A percentile compares a stretch with the other conserved stretches of the same genome.
Conservation (phyloP, 1,140 invertebrate genomes). For the Trachymyrmex cornetzi region DNA sequence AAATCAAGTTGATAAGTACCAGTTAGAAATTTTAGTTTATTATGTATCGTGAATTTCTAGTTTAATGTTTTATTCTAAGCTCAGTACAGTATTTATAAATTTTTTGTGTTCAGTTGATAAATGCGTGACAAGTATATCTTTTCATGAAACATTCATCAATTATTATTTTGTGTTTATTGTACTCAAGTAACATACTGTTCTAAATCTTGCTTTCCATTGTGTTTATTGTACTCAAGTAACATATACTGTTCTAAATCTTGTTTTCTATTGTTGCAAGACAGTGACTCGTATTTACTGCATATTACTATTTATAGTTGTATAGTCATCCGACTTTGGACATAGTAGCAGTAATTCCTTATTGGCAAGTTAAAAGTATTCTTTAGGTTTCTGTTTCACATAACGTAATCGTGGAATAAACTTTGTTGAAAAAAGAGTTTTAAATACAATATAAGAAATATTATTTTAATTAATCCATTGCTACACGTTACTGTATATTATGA, state of each 20-base stretch:
- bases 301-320: slow-evolving; percentile 61
- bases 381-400: background rate
- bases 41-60: background rate
- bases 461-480: background rate
- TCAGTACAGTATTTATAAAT: background rate
- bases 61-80: background rate
- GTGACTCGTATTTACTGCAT: slow-evolving; percentile 33
- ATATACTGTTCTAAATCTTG: background rate
- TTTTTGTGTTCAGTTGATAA: background rate
- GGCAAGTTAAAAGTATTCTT: slow-evolving; percentile 4
- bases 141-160: background rate
- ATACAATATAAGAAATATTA: background rate
- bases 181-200: background rate
- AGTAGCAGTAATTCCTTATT: slow-evolving; percentile 8
- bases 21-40: background rate
- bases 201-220: slow-evolving; percentile 30
- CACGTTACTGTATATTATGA: background rate
- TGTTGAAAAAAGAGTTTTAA: background rate
- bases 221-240: background rate
- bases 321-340: slow-evolving; percentile 34
- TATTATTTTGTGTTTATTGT: background rate
- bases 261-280: slow-evolving; percentile 40
- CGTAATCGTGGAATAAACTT: background rate
- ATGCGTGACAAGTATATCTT: background rate
- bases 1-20: slow-evolving; percentile 11